A percentile compares a stretch with the other conserved stretches of the same genome.
Conservation (phyloP, 2,797 vertebrate genomes). For the Acrossocheilus wenchowensis region DNA sequence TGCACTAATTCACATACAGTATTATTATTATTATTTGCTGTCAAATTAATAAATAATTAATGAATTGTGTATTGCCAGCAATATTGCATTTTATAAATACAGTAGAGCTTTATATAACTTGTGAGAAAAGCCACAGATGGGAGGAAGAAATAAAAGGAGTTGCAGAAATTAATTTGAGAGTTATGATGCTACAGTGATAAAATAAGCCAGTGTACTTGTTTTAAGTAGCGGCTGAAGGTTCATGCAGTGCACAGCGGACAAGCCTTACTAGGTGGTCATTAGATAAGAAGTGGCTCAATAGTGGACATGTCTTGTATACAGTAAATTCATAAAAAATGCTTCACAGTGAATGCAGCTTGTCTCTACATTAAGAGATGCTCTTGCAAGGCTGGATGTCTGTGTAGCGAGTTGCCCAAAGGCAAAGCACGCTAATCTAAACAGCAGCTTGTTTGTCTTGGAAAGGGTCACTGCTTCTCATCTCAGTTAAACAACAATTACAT, state of each 20-base stretch:
- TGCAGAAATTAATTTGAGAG: not conserved
- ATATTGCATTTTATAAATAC: not conserved
- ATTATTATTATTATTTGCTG: not conserved
- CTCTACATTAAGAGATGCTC: slow-evolving; percentile 25
- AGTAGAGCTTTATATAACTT: slow-evolving; percentile 1
- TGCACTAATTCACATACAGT: not conserved
- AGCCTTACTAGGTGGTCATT: not conserved
- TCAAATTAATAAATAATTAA: slow-evolving; percentile 15
- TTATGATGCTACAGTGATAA: not conserved
- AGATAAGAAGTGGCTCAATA: not conserved
- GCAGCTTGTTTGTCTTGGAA: slow-evolving; percentile 48
- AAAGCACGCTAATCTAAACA: slow-evolving; percentile 30
- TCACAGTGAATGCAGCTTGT: slow-evolving; percentile 5
- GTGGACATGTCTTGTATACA: not conserved
- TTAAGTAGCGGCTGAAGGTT: not conserved
- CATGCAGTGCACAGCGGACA: not conserved
- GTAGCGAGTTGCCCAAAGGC: slow-evolving; percentile 44
- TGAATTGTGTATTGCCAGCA: not conserved
- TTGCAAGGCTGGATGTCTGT: slow-evolving; percentile 15
- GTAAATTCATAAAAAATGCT: not conserved
- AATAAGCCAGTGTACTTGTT: not conserved
- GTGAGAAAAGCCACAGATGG: not conserved
- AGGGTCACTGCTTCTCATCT: slow-evolving; percentile 56
- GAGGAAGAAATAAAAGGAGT: not conserved
- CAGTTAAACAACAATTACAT: slow-evolving; percentile 58